Conservation (phyloP, 2,113 vertebrate species). For the Myotis lucifugus region DNA sequence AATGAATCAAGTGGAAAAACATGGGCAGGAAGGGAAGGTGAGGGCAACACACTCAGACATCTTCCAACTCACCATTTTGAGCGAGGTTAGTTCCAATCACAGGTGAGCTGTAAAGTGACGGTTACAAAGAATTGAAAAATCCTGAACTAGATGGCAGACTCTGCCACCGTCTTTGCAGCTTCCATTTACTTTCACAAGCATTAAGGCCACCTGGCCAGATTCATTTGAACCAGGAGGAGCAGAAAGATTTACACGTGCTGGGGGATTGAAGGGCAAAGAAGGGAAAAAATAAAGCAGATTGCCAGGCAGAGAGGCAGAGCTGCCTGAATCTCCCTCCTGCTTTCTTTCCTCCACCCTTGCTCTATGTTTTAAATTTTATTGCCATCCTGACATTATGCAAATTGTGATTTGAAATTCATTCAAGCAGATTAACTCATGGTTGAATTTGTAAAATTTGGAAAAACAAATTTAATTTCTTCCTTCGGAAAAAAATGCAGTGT, state of each 20-base stretch:
- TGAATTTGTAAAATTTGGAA: slow-evolving; percentile 66
- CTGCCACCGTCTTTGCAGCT: background rate
- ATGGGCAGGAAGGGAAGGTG: background rate
- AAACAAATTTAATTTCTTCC: slow-evolving; percentile 77
- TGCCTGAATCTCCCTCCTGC: slow-evolving; percentile 21
- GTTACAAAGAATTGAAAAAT: background rate
- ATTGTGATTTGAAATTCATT: slow-evolving; percentile 70
- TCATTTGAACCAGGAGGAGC: slow-evolving; percentile 30
- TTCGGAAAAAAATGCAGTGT: slow-evolving; percentile 44
- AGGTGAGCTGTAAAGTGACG: background rate
- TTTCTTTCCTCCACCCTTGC: background rate
- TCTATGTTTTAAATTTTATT: slow-evolving; percentile 60
- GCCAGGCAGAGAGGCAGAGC: background rate
- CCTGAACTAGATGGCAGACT: background rate
- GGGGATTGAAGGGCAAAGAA: slow-evolving; percentile 5
- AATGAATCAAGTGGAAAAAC: background rate
- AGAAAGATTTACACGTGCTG: slow-evolving; percentile 28
- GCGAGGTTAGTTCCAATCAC: background rate
- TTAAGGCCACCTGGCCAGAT: slow-evolving; percentile 49
- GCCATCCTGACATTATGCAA: slow-evolving; percentile 67
- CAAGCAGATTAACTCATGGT: slow-evolving; percentile 44
- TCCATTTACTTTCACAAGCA: slow-evolving; percentile 45
- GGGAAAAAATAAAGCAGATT: background rate
- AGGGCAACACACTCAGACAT: background rate
- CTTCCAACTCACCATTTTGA: background rate